Evolutionary conservation across 2,888 invertebrate species (phyloP), one percentile per base, ranked within the genome.

Genomic region (Elegia similella): DNA sequence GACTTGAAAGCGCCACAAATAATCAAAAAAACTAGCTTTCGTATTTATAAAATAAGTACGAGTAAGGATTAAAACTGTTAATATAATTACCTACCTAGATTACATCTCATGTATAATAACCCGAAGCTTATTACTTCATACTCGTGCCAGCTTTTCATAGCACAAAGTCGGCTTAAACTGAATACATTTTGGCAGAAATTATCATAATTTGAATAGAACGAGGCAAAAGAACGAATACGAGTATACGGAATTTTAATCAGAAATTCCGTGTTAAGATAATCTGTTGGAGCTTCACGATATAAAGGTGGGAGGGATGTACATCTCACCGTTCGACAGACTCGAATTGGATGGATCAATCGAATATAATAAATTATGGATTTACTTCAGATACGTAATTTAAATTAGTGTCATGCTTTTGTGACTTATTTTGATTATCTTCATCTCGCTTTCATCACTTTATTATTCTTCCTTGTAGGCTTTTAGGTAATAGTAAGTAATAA

Each of bases 181-280:
- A 48, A 48, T 56, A 48, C 48, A 42, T 56, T 48, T 56, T 23
- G 47, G 48, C 47, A 34, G 48, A 48, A 56, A 48, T 56, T 56
- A 50, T 56, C 48, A 56, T 56, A 56, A 50, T 56, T 42, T 48
- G 48, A 48, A 38, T 42, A 29, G 38, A 55, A 17, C 46, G 15
- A 55, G 48, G 38, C 8, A 42, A 55, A 55, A 55, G 23, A 55
- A 55, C 10, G 43, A 43, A 53, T 43, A 55, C 10, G 43, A 43
- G 43, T 43, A 43, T 30, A 29, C 29, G 7, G 46, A 55, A 55
- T 55, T 46, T 46, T 44, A 55, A 55, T 55, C 54, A 55, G 44
- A n/a, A 55, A 32, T 44, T 55, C 17, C 29, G 48, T 32, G 48
- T 32, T n/a, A 53, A 53, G 54, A 44, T 32, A 55, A 55, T 44